Conservation (phyloP, 2,888 invertebrate genomes). For the Polydrusus tereticollis region DNA sequence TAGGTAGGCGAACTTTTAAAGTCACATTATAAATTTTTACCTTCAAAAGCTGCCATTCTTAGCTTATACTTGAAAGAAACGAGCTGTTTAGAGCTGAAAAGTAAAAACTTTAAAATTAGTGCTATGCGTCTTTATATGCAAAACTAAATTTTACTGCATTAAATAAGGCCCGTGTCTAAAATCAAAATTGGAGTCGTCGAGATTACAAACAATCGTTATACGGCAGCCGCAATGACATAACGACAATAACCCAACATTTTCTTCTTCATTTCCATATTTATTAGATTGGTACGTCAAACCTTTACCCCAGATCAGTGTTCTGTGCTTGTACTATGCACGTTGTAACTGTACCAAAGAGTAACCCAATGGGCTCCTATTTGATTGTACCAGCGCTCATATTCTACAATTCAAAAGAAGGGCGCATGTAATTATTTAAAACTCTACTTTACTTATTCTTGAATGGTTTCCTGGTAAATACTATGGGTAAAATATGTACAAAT, state of each 20-base stretch:
- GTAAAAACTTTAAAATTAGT: background rate
- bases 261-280: slow-evolving; percentile 42
- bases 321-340: too few relatives aligned
- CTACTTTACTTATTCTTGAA: too few relatives aligned
- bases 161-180: background rate
- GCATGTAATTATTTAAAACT: too few relatives aligned
- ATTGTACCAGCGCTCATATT: too few relatives aligned
- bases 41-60: slow-evolving; percentile 71
- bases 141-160: too few relatives aligned
- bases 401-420: too few relatives aligned
- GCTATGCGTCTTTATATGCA: too few relatives aligned
- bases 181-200: background rate
- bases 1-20: background rate
- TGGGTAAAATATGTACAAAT: too few relatives aligned
- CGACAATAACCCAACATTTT: background rate
- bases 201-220: background rate
- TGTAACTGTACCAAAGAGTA: too few relatives aligned
- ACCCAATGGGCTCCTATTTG: too few relatives aligned
- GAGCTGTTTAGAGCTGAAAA: background rate
- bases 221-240: background rate
- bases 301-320: too few relatives aligned
- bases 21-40: slow-evolving; percentile 54
- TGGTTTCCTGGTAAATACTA: too few relatives aligned
- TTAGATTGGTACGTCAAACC: background rate
- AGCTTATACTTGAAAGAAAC: background rate